Conservation (phyloP, 2,888 invertebrate genomes). For the Autographa pulchrina region DNA sequence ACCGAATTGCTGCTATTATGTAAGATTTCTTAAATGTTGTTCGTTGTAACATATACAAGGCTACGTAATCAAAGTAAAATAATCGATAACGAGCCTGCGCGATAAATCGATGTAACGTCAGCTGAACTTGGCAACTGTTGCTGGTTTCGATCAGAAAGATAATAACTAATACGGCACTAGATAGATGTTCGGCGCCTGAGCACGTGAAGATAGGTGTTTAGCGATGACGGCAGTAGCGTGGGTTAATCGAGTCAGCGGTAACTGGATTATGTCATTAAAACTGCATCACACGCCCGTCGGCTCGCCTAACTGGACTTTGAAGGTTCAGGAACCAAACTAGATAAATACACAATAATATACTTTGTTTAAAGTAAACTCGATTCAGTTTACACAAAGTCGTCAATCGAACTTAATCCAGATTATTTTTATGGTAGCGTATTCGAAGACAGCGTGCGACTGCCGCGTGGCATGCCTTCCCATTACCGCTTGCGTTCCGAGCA, state of each 20-base stretch:
- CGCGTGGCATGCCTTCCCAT: constrained; percentile 78
- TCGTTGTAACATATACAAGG: constrained; percentile 62
- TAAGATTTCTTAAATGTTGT: constrained; percentile 67
- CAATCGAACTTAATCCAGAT: constrained; percentile 69
- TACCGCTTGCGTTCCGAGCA: constrained; percentile 75
- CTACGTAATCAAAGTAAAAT: constrained; percentile 71
- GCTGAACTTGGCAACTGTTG: constrained; percentile 52
- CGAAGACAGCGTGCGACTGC: constrained; percentile 80
- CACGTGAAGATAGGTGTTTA: constrained; percentile 80
- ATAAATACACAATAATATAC: constrained; percentile 31
- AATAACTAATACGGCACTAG: constrained; percentile 76
- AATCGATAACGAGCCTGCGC: constrained; percentile 71
- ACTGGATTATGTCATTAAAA: constrained; percentile 87
- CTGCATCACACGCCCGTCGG: constrained; percentile 81
- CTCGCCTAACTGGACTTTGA: constrained; percentile 80
- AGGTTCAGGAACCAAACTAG: constrained; percentile 57
- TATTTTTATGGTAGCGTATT: constrained; percentile 66
- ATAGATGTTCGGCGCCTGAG: constrained; percentile 65
- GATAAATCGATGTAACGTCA: constrained; percentile 76
- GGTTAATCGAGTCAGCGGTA: constrained; percentile 85
- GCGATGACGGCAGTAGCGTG: constrained; percentile 72
- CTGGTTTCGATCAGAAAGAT: constrained; percentile 70
- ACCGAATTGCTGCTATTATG: constrained; percentile 68
- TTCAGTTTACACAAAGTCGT: constrained; percentile 44
- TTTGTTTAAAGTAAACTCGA: constrained; percentile 35